phyloP scores from a whole-genome alignment of 1,140 invertebrate genomes.

The Achroia grisella region DNA sequence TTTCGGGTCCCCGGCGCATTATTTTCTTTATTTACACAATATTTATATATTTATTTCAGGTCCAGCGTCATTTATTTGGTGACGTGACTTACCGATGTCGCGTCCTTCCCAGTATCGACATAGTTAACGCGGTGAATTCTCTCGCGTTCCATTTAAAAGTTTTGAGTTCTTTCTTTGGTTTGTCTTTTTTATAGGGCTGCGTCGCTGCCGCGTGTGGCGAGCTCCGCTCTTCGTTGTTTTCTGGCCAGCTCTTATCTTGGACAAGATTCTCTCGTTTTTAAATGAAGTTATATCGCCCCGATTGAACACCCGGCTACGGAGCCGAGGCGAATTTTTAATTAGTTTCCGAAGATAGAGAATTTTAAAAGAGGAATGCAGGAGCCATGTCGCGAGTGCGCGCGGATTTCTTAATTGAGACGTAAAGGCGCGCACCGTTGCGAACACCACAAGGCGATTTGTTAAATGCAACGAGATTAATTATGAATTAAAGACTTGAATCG shows the following conservation, averaged over 20 bases:
- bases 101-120: conserved; percentile 70
- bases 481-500: conserved; percentile 41
- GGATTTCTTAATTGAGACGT: conserved; percentile 65
- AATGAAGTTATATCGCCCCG: conserved; percentile 72
- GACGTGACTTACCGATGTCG: conserved; percentile 70
- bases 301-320: conserved; percentile 59
- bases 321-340: conserved; percentile 73
- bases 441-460: conserved; percentile 40
- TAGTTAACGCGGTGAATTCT: conserved; percentile 66
- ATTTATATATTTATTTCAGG: conserved; percentile 67
- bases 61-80: conserved; percentile 63
- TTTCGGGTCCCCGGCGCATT: conserved; percentile 60
- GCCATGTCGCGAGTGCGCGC: conserved; percentile 50
- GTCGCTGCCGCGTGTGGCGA: conserved; percentile 58
- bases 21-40: conserved; percentile 70
- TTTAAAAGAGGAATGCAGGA: conserved; percentile 62
- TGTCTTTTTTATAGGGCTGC: conserved; percentile 44
- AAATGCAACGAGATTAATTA: conserved; percentile 43
- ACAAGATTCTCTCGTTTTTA: conserved; percentile 71
- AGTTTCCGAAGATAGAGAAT: conserved; percentile 70
- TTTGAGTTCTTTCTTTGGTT: conserved; percentile 54
- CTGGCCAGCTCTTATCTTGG: conserved; percentile 66
- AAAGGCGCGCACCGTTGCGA: conserved; percentile 23
- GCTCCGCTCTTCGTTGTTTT: conserved; percentile 67
- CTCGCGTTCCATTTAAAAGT: conserved; percentile 68